Evolutionary conservation across 1,140 invertebrate genomes (phyloP), one percentile per base, ranked within the genome.

Genomic region (Calliphora vicina): DNA sequence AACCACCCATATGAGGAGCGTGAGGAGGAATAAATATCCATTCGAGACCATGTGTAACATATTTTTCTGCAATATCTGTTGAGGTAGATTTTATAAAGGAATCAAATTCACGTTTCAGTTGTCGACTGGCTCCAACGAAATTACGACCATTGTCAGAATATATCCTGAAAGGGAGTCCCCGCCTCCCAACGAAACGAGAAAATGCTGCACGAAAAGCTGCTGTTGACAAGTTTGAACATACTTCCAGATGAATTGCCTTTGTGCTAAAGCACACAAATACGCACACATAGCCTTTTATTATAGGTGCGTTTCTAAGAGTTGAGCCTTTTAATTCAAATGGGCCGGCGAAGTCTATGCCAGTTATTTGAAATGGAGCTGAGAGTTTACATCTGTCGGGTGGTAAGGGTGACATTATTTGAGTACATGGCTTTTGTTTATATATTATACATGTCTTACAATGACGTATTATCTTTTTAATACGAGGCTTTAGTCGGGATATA

Each of bases 331-430:
- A 9, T 71, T 71, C 61, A 25, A 71, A 71, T 2, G 61, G 61
- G 4, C 61, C 61, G n/a, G 61, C 61, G n/a, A 71, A 71, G 25
- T 71, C 61, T 17, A 71, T 20, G 9, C 61, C 61, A 20, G 61
- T 71, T 8, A 20, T 71, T 20, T 71, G 61, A 71, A 71, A 71
- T 20, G 61, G 61, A 9, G n/a, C n/a, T 23, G 61, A 23, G 1
- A 71, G 25, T 23, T 4, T 71, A 23, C 61, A 71, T 9, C 80
- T 20, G 10, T 71, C 61, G 5, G 61, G n/a, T 20, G 61, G 61
- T 71, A 71, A 71, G 10, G 61, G 45, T 12, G 78, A 20, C 78
- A 80, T 80, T 13, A 80, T 50, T 80, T 57, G 20, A 10, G 78
- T 57, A 23, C 43, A 57, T 35, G 35, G 10, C 35, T 35, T 35